Evolutionary conservation across 1,140 invertebrate species (phyloP), one percentile per base, ranked within the genome.

Genomic region (Propsilocerus akamusi): DNA sequence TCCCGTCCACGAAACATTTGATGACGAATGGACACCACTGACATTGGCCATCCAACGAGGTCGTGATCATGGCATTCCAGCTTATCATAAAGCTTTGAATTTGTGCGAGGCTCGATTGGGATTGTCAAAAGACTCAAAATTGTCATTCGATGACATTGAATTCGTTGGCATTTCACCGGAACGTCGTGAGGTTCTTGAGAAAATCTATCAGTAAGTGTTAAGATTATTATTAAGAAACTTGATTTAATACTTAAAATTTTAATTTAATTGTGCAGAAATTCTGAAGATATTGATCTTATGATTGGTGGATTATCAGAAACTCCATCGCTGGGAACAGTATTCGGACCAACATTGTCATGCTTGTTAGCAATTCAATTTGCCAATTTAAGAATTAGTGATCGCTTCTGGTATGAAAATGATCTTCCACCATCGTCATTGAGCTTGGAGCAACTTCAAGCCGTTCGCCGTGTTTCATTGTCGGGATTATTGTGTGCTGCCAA

Each of bases 371-470:
- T 79, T 23, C 90, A 95, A 59, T 89, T 93, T 56, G 72, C 76
- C 25, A 77, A 81, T 47, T 63, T 88, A 1, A 78, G 86, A 53
- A 77, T 81, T 56, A 83, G 85, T 26, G 88, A 93, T 68, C 74
- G 92, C 50, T 96, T 92, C 59, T 97, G 91, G 89, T 96, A 93
- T 57, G 91, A 96, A 66, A 95, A 95, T 59, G 91, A 95, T 60
- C 74, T 94, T 25, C 87, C 89, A 0, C 90, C 90, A 0, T 89
- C 88, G 1, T 80, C 87, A 6, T 77, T 95, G 53, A 80, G 72
- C 6, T 58, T 74, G 50, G 80, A 81, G 47, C 95, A 99, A 66
- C 68, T 99, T 2, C 73, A 77, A 46, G 87, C 94, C 54, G 81
- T 97, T 30, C 75, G 86, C 52, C 88, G 89, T 62, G 77, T 83